Base-by-base conservation (phyloP, 2,797 vertebrate species). In the Cetoscarus ocellatus region DNA sequence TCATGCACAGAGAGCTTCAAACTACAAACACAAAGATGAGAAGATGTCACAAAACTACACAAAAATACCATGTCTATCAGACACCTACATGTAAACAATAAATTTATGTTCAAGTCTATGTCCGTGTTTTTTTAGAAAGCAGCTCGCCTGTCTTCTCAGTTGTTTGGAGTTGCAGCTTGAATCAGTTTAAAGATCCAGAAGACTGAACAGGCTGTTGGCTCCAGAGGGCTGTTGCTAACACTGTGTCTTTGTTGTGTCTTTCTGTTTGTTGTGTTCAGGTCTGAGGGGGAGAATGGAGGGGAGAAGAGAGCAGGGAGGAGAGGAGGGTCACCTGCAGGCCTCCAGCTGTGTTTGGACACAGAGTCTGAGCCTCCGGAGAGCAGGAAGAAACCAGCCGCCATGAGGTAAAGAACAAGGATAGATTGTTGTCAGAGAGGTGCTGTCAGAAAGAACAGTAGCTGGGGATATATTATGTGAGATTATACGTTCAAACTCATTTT, bases 211-310 rank as follows among this genome's bases (percentile, higher is more conserved):
- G 9, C 44, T 38, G 11, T 15, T n/a, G 11, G n/a, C 49, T n/a
- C n/a, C n/a, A n/a, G n/a, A n/a, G n/a, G n/a, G 9, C 44, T 38
- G 54, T 12, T 17, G 13, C 47, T 27, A 27, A 44, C 12, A 6
- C 18, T 10, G 1, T 10, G 34, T 61, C 17, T 14, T 3, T 17
- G 11, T 0, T 1, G 10, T 44, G 11, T 52, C 5, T 10, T 14
- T 8, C n/a, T 47, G 17, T 57, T 17, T 45, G 0, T 1, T 68
- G 59, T 69, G 39, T 77, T 5, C 77, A 94, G 92, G 72, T 73
- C 61, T 9, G 91, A 92, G 7, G 65, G 50, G 51, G 92, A 94
- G 61, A 80, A 89, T 88, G 92, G 79, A 7, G 75, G 43, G 0
- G 89, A 92, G 71, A 75, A 84, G 67, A 87, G 79, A 36, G 80